Percentiles rank a stretch among this genome's conserved stretches.
Conservation (phyloP, 2,113 vertebrate species). For the Ondatra zibethicus region DNA sequence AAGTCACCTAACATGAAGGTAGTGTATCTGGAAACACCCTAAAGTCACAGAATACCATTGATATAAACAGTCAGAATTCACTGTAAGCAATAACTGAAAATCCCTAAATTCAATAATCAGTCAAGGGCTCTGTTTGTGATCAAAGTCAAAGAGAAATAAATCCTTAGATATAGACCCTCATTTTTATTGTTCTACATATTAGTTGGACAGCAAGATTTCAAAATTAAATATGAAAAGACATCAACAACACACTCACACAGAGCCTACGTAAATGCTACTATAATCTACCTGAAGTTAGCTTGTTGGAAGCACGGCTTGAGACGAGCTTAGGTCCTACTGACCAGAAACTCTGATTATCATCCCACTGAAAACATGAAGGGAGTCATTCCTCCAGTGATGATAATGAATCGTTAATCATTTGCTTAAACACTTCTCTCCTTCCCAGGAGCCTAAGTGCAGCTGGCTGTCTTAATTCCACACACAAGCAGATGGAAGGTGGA, state of each 20-base stretch:
- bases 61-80: constrained; percentile 29
- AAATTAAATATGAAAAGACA: constrained; percentile 41
- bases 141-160: constrained; percentile 49
- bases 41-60: not conserved
- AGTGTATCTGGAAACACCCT: not conserved
- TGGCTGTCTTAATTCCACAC: constrained; percentile 37
- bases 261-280: not conserved
- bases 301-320: constrained; percentile 10
- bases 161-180: constrained; percentile 31
- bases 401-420: not conserved
- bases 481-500: constrained; percentile 23
- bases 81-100: not conserved
- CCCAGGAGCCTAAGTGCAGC: not conserved
- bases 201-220: constrained; percentile 46
- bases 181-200: constrained; percentile 20
- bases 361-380: constrained; percentile 16
- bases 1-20: not conserved
- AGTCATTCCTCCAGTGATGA: constrained; percentile 1
- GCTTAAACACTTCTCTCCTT: constrained; percentile 39
- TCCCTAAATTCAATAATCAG: not conserved
- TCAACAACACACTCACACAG: constrained; percentile 26
- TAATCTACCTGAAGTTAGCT: constrained; percentile 5
- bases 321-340: not conserved
- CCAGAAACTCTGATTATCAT: constrained; percentile 15
- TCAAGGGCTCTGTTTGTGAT: not conserved